Evolutionary conservation across 2,113 vertebrate genomes (phyloP), one percentile per base, ranked within the genome.

Genomic region (Pseudorectes ferrugineus): DNA sequence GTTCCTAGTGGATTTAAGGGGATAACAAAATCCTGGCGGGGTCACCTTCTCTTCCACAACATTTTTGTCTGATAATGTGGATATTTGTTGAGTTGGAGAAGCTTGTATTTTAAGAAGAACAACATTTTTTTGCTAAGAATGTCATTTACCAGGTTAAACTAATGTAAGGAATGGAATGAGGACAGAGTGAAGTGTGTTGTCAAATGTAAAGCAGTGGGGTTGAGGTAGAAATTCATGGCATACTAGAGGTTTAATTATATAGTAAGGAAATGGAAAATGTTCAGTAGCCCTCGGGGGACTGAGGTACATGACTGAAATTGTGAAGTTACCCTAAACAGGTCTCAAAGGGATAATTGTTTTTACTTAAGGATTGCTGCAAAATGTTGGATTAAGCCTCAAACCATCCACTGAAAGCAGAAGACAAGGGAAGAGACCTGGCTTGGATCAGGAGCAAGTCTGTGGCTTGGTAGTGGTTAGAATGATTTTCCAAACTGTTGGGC

Each of bases 201-300:
- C 43, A 72, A 9, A 29, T 2, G 14, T n/a, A 48, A 58, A 91
- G 33, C 36, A 62, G 6, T 17, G 21, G 11, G 26, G 14, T 3
- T 77, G 61, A 66, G 73, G 14, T 67, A 28, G 26, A 61, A 87
- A 84, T 51, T 74, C 14, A 7, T 40, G 31, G 29, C 24, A 12
- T 82, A 20, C 21, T 46, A 12, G 29, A 54, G 35, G 49, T 40
- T 35, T 89, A 72, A 76, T 76, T 82, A 28, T 26, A 21, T 9
- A 52, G 46, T 55, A 51, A 62, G n/a, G 55, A 54, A 58, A 42
- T 46, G 3, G 26, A 74, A 75, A 68, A 55, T 35, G 17, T 40
- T 65, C 25, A 31, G 31, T 48, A 57, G 58, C 38, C 16, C 20
- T 79, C 0, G 0, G n/a, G 31, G n/a, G 29, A 23, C 11, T 57